A percentile compares a stretch with the other conserved stretches of the same genome.
Evolutionary conservation across 2,113 vertebrate genomes (phyloP).

Genomic region (Microtus pennsylvanicus): DNA sequence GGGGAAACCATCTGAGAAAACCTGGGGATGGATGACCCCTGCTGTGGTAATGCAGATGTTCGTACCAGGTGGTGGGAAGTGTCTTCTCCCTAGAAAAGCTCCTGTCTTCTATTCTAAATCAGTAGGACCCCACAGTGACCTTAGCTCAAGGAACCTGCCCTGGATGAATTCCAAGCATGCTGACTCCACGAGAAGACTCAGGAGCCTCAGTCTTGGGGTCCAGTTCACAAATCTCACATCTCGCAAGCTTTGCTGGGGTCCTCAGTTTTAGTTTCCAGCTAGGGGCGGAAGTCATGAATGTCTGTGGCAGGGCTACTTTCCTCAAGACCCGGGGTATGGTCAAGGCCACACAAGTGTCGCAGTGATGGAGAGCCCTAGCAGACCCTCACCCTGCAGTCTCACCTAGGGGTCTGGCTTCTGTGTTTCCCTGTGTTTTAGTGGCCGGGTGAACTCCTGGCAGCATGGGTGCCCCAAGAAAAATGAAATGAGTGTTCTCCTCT

Average conservation of each 20-base stretch:
- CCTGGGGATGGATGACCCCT: background rate
- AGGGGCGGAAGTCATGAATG: background rate
- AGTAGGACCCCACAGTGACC: too few species aligned
- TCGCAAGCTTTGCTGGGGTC: background rate
- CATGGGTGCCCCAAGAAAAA: background rate
- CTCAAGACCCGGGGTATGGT: too few species aligned
- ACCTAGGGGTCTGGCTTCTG: background rate
- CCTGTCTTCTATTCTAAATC: accelerated
- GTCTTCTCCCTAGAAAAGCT: background rate
- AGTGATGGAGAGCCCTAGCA: background rate
- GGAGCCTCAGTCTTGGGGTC: background rate
- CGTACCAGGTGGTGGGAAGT: too few species aligned
- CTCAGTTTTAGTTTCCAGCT: background rate
- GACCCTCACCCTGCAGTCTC: background rate
- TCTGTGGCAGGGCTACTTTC: background rate
- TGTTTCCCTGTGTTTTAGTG: background rate
- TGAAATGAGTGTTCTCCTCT: background rate
- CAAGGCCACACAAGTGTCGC: background rate
- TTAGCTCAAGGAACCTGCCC: background rate
- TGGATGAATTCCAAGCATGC: background rate
- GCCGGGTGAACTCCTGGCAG: background rate
- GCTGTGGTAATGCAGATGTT: background rate
- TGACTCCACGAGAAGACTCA: background rate
- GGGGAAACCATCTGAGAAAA: background rate
- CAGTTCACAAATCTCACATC: background rate